Percentiles rank a stretch among this genome's conserved stretches.
phyloP scores from a whole-genome alignment of 2,888 invertebrate genomes.

The Caenorhabditis macrosperma region DNA sequence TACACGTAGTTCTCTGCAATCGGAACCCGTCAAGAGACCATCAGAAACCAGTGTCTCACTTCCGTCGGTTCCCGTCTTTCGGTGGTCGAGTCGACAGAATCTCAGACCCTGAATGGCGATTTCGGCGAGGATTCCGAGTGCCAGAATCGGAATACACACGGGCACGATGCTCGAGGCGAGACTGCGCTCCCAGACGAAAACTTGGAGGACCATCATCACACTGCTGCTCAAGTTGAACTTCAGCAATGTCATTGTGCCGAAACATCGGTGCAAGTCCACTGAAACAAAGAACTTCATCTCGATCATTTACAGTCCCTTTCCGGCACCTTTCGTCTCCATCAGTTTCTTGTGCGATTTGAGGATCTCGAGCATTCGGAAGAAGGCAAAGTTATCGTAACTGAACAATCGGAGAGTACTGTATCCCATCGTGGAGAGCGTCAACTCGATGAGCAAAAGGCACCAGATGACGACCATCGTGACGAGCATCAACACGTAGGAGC shows the following conservation, averaged over 20 bases:
- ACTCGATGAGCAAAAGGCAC: slow-evolving; percentile 20
- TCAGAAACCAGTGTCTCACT: slow-evolving; percentile 1
- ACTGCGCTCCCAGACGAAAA: slow-evolving; percentile 38
- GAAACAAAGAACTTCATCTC: neutral
- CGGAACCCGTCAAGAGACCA: neutral
- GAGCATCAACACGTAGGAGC: slow-evolving; percentile 18
- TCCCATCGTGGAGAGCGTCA: slow-evolving; percentile 26
- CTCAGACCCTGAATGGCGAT: slow-evolving; percentile 23
- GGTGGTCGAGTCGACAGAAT: slow-evolving; percentile 20
- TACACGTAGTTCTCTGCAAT: slow-evolving; percentile 33
- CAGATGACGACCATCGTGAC: slow-evolving; percentile 5
- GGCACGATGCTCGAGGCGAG: slow-evolving; percentile 21
- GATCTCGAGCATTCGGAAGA: slow-evolving; percentile 36
- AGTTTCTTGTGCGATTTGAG: slow-evolving; percentile 20
- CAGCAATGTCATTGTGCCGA: slow-evolving; percentile 30
- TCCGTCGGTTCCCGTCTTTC: slow-evolving; percentile 1
- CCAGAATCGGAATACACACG: slow-evolving; percentile 10
- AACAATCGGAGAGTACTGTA: slow-evolving; percentile 15
- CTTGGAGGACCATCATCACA: slow-evolving; percentile 24
- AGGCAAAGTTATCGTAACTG: slow-evolving; percentile 29
- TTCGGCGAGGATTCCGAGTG: slow-evolving; percentile 28
- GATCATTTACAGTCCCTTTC: neutral
- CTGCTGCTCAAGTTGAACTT: slow-evolving; percentile 38
- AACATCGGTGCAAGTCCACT: slow-evolving; percentile 42
- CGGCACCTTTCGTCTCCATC: slow-evolving; percentile 19